Evolutionary conservation across 2,888 invertebrate genomes (phyloP).

Genomic region (Sinopyrophorus schimmeli): DNA sequence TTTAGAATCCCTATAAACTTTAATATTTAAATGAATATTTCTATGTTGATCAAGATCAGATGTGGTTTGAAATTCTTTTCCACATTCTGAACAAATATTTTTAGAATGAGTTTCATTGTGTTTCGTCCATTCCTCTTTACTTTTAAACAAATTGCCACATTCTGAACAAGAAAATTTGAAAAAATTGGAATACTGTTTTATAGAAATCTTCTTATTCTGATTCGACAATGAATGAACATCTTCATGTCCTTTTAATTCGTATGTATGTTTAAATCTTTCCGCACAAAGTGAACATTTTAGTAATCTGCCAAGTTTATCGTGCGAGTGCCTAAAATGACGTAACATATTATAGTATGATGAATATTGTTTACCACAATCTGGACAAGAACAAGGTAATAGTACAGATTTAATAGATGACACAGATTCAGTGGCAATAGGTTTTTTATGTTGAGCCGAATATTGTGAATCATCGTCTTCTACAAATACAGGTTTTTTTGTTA

Average conservation of each 20-base stretch:
- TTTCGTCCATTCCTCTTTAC: slow-evolving; percentile 61
- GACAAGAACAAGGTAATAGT: no score
- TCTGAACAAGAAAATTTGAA: slow-evolving; percentile 65
- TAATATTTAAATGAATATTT: slow-evolving; percentile 67
- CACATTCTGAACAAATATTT: slow-evolving; percentile 65
- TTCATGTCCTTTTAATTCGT: slow-evolving; percentile 63
- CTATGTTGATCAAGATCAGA: slow-evolving; percentile 67
- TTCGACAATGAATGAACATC: no score
- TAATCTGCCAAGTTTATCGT: slow-evolving; percentile 58
- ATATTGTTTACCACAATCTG: slow-evolving; percentile 60
- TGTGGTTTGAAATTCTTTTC: slow-evolving; percentile 63
- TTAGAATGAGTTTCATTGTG: slow-evolving; percentile 61
- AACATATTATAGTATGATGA: slow-evolving; percentile 62
- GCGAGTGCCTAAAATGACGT: slow-evolving; percentile 59
- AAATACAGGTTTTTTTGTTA: no score
- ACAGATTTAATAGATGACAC: no score
- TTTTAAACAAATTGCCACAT: slow-evolving; percentile 63
- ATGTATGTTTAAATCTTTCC: slow-evolving; percentile 60
- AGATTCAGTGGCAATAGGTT: no score
- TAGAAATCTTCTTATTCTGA: no score
- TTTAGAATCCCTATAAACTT: slow-evolving; percentile 67
- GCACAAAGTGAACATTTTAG: slow-evolving; percentile 66
- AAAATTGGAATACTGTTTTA: no score
- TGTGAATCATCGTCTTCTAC: no score
- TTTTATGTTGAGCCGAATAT: no score